Base-by-base conservation (phyloP, 2,113 vertebrate species). In the Bucco capensis region DNA sequence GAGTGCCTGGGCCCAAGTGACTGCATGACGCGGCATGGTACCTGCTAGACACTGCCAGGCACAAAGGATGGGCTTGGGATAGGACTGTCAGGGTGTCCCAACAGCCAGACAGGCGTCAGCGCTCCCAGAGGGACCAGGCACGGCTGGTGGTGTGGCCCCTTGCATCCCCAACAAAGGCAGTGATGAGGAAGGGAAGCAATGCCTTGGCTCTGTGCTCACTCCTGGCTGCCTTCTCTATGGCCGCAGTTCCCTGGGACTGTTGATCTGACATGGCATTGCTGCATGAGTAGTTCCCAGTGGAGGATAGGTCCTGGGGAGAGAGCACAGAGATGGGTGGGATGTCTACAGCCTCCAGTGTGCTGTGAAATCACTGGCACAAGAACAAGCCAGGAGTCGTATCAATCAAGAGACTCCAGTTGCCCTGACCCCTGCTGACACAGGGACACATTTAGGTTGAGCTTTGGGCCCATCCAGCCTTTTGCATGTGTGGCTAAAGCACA, bases 21-120 rank as follows among this genome's bases (percentile, higher is more conserved):
- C 67, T 84, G 64, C 13, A 2, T 25, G 54, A 83, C 6, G 9
- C 8, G 12, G 86, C 95, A 80, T 7, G 3, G 40, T 83, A 72
- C 93, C 82, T 15, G 0, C 82, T 89, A 0, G 0, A 60, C 4
- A 2, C 82, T 49, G 81, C 72, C 0, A 10, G 75, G 74, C 0
- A 0, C 4, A 2, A 79, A 62, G 76, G 64, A 88, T 5, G 1
- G 23, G 88, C 62, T 46, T 69, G 58, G 40, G 54, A 85, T 0
- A 0, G 72, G 76, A 57, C 33, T 23, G 10, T 75, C 12, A 0
- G 71, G 33, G 67, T 74, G 80, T 90, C 86, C 76, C 11, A 4
- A 73, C 76, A 83, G 94, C 92, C 92, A 93, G 73, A 81, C 76
- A 83, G 95, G 92, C 83, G 73, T 95, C 89, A 49, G 62, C 1